A percentile compares a stretch with the other conserved stretches of the same genome.
phyloP scores from a whole-genome alignment of 2,797 vertebrate genomes.

The Poeciliopsis presidionis region DNA sequence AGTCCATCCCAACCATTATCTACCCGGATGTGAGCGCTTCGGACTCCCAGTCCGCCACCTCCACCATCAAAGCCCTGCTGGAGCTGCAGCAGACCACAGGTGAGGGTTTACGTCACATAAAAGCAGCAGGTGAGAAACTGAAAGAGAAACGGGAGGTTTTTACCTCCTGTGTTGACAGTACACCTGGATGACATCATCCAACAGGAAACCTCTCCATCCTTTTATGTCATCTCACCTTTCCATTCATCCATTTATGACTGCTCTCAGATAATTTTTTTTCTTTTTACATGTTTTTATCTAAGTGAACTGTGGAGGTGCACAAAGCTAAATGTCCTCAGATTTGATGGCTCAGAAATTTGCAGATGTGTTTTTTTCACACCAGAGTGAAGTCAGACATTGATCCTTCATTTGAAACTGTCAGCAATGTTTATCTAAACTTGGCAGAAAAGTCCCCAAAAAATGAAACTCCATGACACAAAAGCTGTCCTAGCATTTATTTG shows the following conservation, averaged over 20 bases:
- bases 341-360: neutral
- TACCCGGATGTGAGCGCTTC: slow-evolving; percentile 91
- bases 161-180: neutral
- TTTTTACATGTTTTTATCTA: neutral
- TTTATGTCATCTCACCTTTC: neutral
- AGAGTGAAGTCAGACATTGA: neutral
- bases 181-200: neutral
- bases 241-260: neutral
- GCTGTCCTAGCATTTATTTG: neutral
- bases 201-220: neutral
- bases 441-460: slow-evolving; percentile 10
- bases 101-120: slow-evolving; percentile 56
- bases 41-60: slow-evolving; percentile 95
- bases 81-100: slow-evolving; percentile 97
- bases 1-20: slow-evolving; percentile 90
- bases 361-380: neutral
- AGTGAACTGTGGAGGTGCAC: neutral
- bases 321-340: neutral
- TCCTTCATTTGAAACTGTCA: too few species aligned
- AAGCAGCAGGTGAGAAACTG: neutral
- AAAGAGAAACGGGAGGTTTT: neutral
- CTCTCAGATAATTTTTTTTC: neutral
- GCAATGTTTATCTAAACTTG: neutral
- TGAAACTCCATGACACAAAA: neutral
- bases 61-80: slow-evolving; percentile 96